Percentiles rank a stretch among this genome's conserved stretches.
These are phyloP conservation scores for Thripadectes ignobilis DNA, from an alignment of 2,797 vertebrate species.

Conservation along the genomic window DNA sequence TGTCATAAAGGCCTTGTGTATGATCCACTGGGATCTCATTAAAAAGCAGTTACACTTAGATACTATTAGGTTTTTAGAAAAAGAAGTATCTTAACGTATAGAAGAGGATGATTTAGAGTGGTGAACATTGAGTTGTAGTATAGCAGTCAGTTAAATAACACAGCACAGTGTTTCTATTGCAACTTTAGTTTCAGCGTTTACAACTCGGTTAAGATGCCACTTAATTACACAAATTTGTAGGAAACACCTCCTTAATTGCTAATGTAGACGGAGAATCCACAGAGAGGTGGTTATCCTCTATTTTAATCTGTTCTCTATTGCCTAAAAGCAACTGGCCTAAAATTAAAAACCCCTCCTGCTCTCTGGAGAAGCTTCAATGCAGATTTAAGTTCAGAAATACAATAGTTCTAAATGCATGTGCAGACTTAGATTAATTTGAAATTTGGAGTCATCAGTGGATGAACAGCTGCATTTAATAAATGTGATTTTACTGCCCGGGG, in stretches of 20 bases:
- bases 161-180: neutral
- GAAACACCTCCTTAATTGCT: neutral
- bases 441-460: neutral
- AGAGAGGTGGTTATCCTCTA: neutral
- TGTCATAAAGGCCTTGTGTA: neutral
- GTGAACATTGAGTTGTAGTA: neutral
- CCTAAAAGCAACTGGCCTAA: neutral
- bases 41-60: constrained; percentile 36
- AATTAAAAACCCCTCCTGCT: neutral
- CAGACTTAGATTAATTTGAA: neutral
- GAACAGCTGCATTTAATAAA: neutral
- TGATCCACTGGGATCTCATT: constrained; percentile 54
- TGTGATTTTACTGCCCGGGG: neutral
- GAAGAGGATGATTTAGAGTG: constrained; percentile 1
- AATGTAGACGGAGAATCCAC: neutral
- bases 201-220: neutral
- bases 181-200: neutral
- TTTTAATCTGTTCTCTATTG: neutral
- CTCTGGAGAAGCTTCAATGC: neutral
- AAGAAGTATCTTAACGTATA: neutral
- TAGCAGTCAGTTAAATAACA: neutral
- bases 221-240: neutral
- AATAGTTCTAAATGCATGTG: neutral
- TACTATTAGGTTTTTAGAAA: constrained; percentile 14
- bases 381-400: neutral